These are phyloP conservation scores for Trissolcus brochymenae DNA, from an alignment of 2,888 invertebrate genomes.

Conservation along the genomic window DNA sequence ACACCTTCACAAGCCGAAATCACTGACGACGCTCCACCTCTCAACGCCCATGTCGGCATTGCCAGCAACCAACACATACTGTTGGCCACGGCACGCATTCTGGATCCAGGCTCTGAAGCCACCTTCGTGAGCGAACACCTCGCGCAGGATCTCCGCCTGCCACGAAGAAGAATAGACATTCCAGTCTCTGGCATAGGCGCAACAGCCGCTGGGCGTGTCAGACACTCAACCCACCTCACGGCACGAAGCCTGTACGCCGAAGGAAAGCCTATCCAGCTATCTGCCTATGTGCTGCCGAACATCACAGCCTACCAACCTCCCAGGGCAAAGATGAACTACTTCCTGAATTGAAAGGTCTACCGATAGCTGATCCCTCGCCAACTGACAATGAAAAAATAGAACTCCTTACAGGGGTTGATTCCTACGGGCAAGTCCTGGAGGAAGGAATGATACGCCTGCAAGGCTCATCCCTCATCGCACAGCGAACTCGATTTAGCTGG, in stretches of 20 bases:
- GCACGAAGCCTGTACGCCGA: no score
- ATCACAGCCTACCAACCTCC: not conserved
- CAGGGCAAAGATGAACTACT: no score
- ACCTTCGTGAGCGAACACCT: not conserved
- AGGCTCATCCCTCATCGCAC: no score
- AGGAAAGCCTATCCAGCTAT: not conserved
- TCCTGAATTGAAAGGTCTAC: no score
- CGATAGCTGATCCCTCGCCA: no score
- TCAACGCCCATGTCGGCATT: not conserved
- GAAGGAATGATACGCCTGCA: no score
- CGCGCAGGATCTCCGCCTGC: not conserved
- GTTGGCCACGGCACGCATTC: not conserved
- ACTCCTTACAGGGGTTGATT: no score
- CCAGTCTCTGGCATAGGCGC: not conserved
- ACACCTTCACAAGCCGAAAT: not conserved
- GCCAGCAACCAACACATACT: not conserved
- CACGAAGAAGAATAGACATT: not conserved
- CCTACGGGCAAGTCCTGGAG: no score
- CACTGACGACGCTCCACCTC: not conserved
- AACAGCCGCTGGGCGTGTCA: not conserved
- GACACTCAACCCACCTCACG: not conserved
- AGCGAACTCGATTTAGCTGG: no score
- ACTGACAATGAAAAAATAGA: no score
- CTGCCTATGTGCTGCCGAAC: not conserved
- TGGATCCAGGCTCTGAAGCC: not conserved